phyloP scores from a whole-genome alignment of 1,140 invertebrate genomes.

The Drosophila mayri region DNA sequence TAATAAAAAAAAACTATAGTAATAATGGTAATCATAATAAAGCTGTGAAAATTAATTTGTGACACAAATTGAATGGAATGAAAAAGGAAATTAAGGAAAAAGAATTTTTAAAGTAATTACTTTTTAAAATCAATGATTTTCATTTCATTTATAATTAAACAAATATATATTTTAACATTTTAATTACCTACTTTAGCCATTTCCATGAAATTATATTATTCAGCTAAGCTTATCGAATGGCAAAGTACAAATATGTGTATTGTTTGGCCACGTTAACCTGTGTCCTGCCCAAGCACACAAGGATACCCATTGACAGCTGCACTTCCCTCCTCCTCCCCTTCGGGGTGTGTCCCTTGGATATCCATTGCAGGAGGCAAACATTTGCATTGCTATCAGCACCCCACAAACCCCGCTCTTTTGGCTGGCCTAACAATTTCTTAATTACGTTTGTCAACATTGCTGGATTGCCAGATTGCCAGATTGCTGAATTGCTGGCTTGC shows the following conservation, averaged over 20 bases:
- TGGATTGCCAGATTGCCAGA: conserved; percentile 1
- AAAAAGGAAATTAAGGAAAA: too few species aligned
- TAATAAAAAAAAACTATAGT: not conserved
- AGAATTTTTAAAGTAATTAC: too few species aligned
- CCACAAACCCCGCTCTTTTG: not conserved
- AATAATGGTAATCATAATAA: not conserved
- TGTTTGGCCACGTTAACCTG: conserved; percentile 43
- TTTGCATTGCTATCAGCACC: conserved; percentile 22
- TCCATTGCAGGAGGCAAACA: conserved; percentile 41
- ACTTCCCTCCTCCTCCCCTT: not conserved
- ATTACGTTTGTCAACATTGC: conserved; percentile 57
- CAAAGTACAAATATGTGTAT: conserved; percentile 35
- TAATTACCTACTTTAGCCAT: not conserved
- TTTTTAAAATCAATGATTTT: not conserved
- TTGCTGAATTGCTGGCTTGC: conserved; percentile 8
- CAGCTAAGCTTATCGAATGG: not conserved
- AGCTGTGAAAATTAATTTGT: too few species aligned
- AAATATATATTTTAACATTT: not conserved
- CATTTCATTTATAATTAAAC: not conserved
- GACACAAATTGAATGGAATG: too few species aligned
- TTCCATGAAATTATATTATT: not conserved
- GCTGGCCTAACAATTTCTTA: conserved; percentile 47
- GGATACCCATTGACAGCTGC: not conserved
- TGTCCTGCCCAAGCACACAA: not conserved
- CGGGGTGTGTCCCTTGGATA: conserved; percentile 5